Conservation (phyloP, 1,140 invertebrate species). For the Ctenoplectra terminalis region DNA sequence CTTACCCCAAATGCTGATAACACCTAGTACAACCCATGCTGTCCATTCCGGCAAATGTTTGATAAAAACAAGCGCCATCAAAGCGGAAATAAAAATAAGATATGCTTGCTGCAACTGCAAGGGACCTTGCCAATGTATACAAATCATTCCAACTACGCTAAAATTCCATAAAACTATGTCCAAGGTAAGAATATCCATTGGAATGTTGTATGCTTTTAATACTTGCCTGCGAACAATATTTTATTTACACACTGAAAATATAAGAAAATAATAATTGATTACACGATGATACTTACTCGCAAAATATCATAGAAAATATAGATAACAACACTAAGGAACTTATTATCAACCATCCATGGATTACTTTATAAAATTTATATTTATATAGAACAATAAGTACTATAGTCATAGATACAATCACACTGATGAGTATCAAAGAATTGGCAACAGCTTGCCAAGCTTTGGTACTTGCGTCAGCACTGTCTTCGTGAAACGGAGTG, state of each 20-base stretch:
- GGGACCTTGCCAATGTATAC: constrained; percentile 99
- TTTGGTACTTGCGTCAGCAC: constrained; percentile 93
- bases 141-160: constrained; percentile 98
- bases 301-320: constrained; percentile 96
- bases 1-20: constrained; percentile 99
- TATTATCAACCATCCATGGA: constrained; percentile 92
- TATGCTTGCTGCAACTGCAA: constrained; percentile 97
- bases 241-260: neutral
- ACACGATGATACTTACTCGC: constrained; percentile 89
- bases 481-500: constrained; percentile 98
- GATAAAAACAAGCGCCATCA: constrained; percentile 99
- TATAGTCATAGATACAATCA: constrained; percentile 98
- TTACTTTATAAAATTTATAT: constrained; percentile 95
- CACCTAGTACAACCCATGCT: constrained; percentile 97
- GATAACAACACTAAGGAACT: constrained; percentile 98
- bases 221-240: constrained; percentile 88
- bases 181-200: constrained; percentile 97
- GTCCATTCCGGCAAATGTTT: constrained; percentile 99
- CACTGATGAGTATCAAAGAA: constrained; percentile 95
- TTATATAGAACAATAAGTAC: constrained; percentile 97
- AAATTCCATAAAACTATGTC: constrained; percentile 98
- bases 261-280: neutral
- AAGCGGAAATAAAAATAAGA: constrained; percentile 97
- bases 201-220: constrained; percentile 96
- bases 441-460: constrained; percentile 98